Conservation (phyloP, 2,888 invertebrate genomes). For the Xylota segnis region DNA sequence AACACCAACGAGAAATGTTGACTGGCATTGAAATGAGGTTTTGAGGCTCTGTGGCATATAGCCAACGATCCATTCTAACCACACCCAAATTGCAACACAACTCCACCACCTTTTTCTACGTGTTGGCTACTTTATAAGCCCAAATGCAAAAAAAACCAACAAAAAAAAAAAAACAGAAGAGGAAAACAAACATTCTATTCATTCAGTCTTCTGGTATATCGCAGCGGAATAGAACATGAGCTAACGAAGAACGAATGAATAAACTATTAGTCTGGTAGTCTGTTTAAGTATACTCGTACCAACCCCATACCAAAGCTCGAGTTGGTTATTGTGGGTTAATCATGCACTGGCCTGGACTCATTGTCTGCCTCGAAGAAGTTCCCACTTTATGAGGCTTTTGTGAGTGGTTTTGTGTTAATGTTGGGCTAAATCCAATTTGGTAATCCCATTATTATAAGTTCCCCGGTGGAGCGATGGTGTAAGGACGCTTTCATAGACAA, state of each 20-base stretch:
- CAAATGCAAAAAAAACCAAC: neutral
- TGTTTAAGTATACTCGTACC: neutral
- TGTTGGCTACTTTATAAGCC: neutral
- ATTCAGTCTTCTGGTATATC: constrained; percentile 24
- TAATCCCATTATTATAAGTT: constrained; percentile 44
- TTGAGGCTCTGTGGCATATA: constrained; percentile 57
- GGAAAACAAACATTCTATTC: constrained; percentile 30
- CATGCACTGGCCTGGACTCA: constrained; percentile 40
- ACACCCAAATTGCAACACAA: neutral
- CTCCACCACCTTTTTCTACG: neutral
- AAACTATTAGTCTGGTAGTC: constrained; percentile 5
- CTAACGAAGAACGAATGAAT: constrained; percentile 3
- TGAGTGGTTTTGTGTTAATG: constrained; percentile 29
- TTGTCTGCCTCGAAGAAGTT: constrained; percentile 40
- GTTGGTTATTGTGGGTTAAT: constrained; percentile 26
- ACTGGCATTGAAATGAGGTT: constrained; percentile 65
- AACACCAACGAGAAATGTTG: constrained; percentile 28
- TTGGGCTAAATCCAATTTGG: constrained; percentile 21
- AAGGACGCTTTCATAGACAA: too few relatives aligned
- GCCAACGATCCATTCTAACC: constrained; percentile 19
- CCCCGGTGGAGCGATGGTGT: neutral
- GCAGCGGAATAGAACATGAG: neutral
- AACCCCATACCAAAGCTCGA: neutral
- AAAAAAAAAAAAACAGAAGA: constrained; percentile 12
- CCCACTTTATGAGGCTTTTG: constrained; percentile 38